Evolutionary conservation across 2,113 vertebrate genomes (phyloP).

Genomic region (Abramis brama): DNA sequence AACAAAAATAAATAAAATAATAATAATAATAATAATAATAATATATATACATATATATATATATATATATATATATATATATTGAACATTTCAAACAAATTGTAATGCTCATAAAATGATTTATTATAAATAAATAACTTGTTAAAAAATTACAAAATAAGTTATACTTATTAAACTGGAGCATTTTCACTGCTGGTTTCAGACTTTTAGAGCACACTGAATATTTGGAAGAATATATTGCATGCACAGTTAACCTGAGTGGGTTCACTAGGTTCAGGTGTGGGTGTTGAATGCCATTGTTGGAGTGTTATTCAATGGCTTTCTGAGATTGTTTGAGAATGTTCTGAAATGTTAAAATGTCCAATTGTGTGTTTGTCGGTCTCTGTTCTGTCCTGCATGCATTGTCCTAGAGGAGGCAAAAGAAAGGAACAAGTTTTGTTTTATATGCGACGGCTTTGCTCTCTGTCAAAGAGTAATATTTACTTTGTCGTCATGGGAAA

Average conservation of each 20-base stretch:
- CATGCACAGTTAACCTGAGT: neutral
- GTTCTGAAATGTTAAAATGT: neutral
- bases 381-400: neutral
- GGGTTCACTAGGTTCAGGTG: neutral
- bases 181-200: neutral
- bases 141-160: too few relatives aligned
- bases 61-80: too few relatives aligned
- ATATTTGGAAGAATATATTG: neutral
- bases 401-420: conserved; percentile 52
- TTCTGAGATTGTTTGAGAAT: neutral
- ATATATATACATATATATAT: neutral
- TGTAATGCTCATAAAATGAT: neutral
- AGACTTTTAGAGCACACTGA: neutral
- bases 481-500: conserved; percentile 70
- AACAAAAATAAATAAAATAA: too few relatives aligned
- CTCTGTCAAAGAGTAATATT: conserved; percentile 70
- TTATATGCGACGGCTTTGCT: conserved; percentile 66
- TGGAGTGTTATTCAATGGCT: neutral
- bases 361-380: neutral
- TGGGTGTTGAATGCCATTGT: neutral
- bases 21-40: neutral
- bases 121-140: neutral
- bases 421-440: conserved; percentile 54
- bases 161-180: neutral
- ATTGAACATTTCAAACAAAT: too few relatives aligned